phyloP scores from a whole-genome alignment of 2,113 vertebrate species.

The Grantiella picta region DNA sequence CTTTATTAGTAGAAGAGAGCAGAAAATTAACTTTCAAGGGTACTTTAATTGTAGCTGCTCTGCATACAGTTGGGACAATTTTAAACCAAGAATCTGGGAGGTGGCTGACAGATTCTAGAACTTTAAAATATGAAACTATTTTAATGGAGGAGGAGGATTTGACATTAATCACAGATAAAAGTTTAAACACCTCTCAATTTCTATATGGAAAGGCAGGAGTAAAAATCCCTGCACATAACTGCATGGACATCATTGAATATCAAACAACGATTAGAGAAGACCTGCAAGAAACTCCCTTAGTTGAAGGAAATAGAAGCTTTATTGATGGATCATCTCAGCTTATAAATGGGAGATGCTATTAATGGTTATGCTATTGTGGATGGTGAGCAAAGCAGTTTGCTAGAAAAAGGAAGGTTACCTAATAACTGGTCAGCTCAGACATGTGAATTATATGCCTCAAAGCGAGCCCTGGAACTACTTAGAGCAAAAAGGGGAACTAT shows the following conservation, averaged over 20 bases:
- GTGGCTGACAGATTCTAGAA: background rate
- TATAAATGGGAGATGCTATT: background rate
- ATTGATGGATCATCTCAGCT: background rate
- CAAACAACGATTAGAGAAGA: background rate
- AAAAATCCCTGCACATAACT: background rate
- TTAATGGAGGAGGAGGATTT: background rate
- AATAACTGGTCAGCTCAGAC: background rate
- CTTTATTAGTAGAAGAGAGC: background rate
- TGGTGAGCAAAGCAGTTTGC: background rate
- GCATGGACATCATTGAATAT: background rate
- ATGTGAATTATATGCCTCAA: background rate
- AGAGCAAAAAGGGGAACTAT: background rate
- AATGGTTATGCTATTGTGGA: background rate
- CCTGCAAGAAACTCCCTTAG: background rate
- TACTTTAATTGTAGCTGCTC: background rate
- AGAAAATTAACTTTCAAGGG: background rate
- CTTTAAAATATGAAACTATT: background rate
- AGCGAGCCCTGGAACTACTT: background rate
- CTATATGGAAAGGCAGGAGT: background rate
- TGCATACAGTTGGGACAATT: background rate
- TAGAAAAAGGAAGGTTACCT: background rate
- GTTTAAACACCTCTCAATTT: background rate
- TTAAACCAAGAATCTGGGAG: background rate
- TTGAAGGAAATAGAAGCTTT: background rate
- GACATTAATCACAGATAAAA: background rate